phyloP scores from a whole-genome alignment of 1,140 invertebrate genomes.

The Pseudobourletiella spinata region DNA sequence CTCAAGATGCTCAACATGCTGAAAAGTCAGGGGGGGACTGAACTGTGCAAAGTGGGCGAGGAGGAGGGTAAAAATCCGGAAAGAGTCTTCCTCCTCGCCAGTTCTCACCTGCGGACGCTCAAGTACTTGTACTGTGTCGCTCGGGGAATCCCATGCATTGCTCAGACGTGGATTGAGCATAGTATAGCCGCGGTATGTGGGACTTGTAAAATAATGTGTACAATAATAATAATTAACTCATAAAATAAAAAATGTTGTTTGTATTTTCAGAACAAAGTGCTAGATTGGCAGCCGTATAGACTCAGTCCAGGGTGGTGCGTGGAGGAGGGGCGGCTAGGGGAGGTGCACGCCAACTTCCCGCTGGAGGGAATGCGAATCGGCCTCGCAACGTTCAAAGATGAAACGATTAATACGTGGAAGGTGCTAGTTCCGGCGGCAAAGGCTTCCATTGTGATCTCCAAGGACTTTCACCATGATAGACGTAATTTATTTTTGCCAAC shows the following conservation, averaged over 20 bases:
- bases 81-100: neutral
- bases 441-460: neutral
- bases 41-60: neutral
- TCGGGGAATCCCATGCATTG: neutral
- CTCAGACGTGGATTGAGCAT: neutral
- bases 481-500: neutral
- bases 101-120: slow-evolving; percentile 1
- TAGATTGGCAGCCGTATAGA: neutral
- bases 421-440: neutral
- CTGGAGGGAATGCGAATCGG: neutral
- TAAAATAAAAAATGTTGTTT: neutral
- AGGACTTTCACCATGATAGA: neutral
- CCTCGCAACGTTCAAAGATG: neutral
- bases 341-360: neutral
- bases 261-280: neutral
- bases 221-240: no score
- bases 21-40: neutral
- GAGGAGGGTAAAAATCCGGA: neutral
- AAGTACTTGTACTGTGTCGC: slow-evolving; percentile 1
- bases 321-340: neutral
- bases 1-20: neutral
- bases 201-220: no score
- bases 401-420: neutral
- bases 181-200: neutral
- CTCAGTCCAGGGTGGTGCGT: neutral